Evolutionary conservation across 1,140 invertebrate species (phyloP).

Genomic region (Aphis craccivora): DNA sequence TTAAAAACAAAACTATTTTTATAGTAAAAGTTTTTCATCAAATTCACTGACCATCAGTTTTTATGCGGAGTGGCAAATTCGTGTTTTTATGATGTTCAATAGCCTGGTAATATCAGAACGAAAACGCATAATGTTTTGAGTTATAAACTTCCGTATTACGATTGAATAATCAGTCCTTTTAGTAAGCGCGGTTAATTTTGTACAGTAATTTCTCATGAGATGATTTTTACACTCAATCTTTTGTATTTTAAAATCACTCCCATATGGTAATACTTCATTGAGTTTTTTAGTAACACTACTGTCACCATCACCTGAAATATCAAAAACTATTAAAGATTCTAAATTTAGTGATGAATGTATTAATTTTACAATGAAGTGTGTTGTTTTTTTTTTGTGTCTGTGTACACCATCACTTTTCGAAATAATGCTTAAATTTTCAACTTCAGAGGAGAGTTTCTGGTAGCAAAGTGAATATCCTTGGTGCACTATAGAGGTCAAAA

Average conservation of each 20-base stretch:
- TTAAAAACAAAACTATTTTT: too few relatives aligned
- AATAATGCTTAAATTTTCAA: too few relatives aligned
- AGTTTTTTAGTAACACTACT: not conserved
- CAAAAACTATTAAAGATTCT: too few relatives aligned
- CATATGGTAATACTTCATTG: conserved; percentile 13
- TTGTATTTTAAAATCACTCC: not conserved
- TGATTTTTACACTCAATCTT: conserved; percentile 21
- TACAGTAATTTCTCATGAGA: not conserved
- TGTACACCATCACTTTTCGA: too few relatives aligned
- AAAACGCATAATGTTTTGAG: not conserved
- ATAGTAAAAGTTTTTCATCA: too few relatives aligned
- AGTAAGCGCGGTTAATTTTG: not conserved
- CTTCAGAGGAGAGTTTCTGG: too few relatives aligned
- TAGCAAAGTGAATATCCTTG: too few relatives aligned
- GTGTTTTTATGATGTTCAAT: not conserved
- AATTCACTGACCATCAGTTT: not conserved
- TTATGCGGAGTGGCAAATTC: not conserved
- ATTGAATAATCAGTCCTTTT: not conserved
- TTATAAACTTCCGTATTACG: not conserved
- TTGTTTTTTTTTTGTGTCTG: too few relatives aligned
- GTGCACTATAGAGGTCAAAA: too few relatives aligned
- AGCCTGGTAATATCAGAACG: not conserved
- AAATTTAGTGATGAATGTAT: too few relatives aligned
- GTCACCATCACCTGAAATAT: too few relatives aligned
- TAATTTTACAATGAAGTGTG: too few relatives aligned